phyloP scores from a whole-genome alignment of 2,113 vertebrate genomes.

The Actenoides hombroni region DNA sequence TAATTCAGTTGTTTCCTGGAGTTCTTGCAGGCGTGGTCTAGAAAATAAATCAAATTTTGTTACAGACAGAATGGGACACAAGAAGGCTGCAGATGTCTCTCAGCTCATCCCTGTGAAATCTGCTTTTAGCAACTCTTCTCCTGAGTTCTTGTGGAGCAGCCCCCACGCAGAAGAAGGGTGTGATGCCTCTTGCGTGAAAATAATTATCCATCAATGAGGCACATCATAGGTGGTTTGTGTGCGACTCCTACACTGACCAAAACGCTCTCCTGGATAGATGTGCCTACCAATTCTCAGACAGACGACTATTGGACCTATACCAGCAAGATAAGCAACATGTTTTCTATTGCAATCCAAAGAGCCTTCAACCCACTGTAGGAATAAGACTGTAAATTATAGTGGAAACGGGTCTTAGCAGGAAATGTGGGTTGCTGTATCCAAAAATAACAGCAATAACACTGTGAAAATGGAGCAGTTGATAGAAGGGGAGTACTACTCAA shows the following conservation, averaged over 20 bases:
- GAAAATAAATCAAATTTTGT: not conserved
- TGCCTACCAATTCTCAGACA: not conserved
- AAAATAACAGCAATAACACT: constrained; percentile 15
- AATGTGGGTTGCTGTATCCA: not conserved
- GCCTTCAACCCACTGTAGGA: not conserved
- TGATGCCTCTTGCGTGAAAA: not conserved
- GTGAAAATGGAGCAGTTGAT: not conserved
- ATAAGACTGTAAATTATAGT: not conserved
- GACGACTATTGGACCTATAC: not conserved
- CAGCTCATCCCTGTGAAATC: not conserved
- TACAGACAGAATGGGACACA: not conserved
- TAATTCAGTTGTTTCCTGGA: not conserved
- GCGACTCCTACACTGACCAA: not conserved
- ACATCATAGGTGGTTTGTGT: not conserved
- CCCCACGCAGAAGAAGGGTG: not conserved
- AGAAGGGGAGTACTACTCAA: not conserved
- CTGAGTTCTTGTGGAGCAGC: not conserved
- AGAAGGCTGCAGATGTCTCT: accelerated
- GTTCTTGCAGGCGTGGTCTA: not conserved
- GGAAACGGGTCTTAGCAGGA: not conserved
- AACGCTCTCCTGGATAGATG: not conserved
- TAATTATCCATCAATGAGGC: not conserved
- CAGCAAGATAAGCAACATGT: not conserved
- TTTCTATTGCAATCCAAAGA: not conserved
- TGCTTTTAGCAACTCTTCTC: not conserved